These are phyloP conservation scores for Indri indri DNA, from an alignment of 2,113 vertebrate species.

Conservation along the genomic window DNA sequence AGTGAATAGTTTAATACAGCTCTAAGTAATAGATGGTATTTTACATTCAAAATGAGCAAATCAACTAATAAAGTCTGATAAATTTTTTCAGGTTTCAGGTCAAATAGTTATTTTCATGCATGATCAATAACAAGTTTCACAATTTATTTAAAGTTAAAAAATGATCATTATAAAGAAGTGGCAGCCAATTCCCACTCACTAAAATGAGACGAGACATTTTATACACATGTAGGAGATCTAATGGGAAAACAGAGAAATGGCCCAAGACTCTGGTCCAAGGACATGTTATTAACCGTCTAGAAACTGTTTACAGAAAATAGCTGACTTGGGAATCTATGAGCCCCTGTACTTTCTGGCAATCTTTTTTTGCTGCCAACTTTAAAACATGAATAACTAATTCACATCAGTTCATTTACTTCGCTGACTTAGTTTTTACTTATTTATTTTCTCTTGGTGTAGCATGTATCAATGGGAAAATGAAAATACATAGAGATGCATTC, in stretches of 20 bases:
- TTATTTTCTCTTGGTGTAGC: slow-evolving; percentile 65
- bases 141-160: slow-evolving; percentile 55
- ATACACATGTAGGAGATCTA: not conserved
- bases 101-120: slow-evolving; percentile 51
- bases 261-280: not conserved
- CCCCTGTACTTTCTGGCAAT: slow-evolving; percentile 19
- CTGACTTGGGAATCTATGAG: not conserved
- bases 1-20: slow-evolving; percentile 24
- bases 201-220: slow-evolving; percentile 46
- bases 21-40: slow-evolving; percentile 26
- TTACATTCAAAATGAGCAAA: slow-evolving; percentile 37
- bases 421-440: slow-evolving; percentile 49
- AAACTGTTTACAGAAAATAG: slow-evolving; percentile 46
- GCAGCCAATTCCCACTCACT: not conserved
- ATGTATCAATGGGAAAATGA: slow-evolving; percentile 55
- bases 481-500: slow-evolving; percentile 59
- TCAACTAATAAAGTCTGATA: slow-evolving; percentile 8
- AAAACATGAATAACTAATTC: slow-evolving; percentile 67
- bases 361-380: slow-evolving; percentile 34
- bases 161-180: not conserved
- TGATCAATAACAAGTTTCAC: slow-evolving; percentile 48
- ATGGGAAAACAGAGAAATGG: slow-evolving; percentile 43
- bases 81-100: slow-evolving; percentile 28
- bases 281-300: not conserved
- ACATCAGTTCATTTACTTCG: slow-evolving; percentile 54